Evolutionary conservation across 1,140 invertebrate genomes (phyloP), one percentile per base, ranked within the genome.

Genomic region (Teleogryllus occipitalis): DNA sequence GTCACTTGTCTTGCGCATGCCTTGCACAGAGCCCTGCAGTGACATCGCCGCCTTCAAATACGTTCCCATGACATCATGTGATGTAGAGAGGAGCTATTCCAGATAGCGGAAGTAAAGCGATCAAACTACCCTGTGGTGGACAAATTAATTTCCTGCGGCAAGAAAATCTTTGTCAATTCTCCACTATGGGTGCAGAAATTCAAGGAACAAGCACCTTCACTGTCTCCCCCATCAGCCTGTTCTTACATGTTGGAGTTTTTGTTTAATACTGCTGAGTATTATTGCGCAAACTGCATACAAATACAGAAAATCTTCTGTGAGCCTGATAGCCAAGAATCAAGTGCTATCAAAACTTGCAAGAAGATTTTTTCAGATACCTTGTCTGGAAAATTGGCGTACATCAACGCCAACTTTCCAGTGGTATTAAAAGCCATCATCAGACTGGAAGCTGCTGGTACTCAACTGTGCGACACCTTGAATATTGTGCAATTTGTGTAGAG

Each of bases 1-100:
- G 78, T 84, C 7, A 85, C 84, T 12, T 85, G 83, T 80, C 54
- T 85, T 21, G 84, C 82, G 22, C 85, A 85, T 82, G 82, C 75
- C 80, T 74, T 83, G 18, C 82, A 85, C 80, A 7, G 82, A 65
- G 80, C 85, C 27, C 82, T 81, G 22, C 84, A 85, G 80, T n/a
- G n/a, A n/a, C n/a, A n/a, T n/a, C n/a, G n/a, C n/a, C n/a, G n/a
- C n/a, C n/a, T n/a, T n/a, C n/a, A n/a, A n/a, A n/a, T n/a, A n/a
- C n/a, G n/a, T n/a, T n/a, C n/a, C n/a, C n/a, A n/a, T n/a, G n/a
- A n/a, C n/a, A n/a, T n/a, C n/a, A n/a, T n/a, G n/a, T n/a, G n/a
- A n/a, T n/a, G n/a, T n/a, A n/a, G n/a, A n/a, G n/a, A n/a, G n/a
- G n/a, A n/a, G n/a, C n/a, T n/a, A n/a, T n/a, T n/a, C n/a, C n/a